Evolutionary conservation across 92 coral and sea anemone species (phyloP).

Genomic region (Heteractis magnifica): DNA sequence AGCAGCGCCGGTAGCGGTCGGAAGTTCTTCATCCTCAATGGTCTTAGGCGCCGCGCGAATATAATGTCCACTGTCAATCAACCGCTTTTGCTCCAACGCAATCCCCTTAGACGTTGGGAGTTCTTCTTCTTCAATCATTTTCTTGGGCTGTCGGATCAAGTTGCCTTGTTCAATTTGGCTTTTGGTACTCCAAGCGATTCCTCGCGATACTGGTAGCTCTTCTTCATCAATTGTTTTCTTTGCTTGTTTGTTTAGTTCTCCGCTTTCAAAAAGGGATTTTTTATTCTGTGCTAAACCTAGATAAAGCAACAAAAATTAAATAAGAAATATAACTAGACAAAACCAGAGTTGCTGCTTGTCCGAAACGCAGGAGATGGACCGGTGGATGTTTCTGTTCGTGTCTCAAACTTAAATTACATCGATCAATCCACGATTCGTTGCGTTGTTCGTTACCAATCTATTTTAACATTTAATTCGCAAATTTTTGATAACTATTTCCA

Average conservation of each 20-base stretch:
- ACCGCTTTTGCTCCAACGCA: slow-evolving; percentile 50
- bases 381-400: no score
- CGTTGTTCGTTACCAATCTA: no score
- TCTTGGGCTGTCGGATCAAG: slow-evolving; percentile 32
- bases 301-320: neutral
- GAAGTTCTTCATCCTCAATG: slow-evolving; percentile 58
- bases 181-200: slow-evolving; percentile 42
- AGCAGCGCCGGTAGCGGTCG: slow-evolving; percentile 27
- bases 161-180: slow-evolving; percentile 55
- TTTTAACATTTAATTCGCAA: neutral
- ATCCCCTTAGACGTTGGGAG: slow-evolving; percentile 39
- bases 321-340: neutral
- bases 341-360: no score
- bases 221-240: slow-evolving; percentile 72
- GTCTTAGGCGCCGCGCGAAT: slow-evolving; percentile 29
- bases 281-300: slow-evolving; percentile 54
- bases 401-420: no score
- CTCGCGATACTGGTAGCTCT: slow-evolving; percentile 39
- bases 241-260: slow-evolving; percentile 54
- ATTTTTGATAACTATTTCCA: neutral
- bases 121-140: slow-evolving; percentile 56
- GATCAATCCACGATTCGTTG: no score
- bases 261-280: slow-evolving; percentile 68
- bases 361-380: no score
- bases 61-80: slow-evolving; percentile 47